Evolutionary conservation across 2,797 vertebrate species (phyloP), one percentile per base, ranked within the genome.

Genomic region (Telmatherina bonti): DNA sequence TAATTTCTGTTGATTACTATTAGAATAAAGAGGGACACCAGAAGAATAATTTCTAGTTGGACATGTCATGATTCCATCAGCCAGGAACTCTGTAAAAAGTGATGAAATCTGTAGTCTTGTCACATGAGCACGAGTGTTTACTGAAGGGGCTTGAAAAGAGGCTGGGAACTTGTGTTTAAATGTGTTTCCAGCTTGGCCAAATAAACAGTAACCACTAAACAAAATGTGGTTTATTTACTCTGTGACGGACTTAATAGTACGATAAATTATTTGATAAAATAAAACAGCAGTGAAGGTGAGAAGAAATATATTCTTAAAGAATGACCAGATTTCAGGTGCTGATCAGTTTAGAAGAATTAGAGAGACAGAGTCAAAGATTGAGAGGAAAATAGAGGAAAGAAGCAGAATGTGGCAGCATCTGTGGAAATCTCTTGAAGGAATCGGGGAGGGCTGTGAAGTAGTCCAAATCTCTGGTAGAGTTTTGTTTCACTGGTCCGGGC

Each of bases 401-500:
- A 79, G 70, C 18, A 86, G 86, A 92, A 90, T 89, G 88, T 91
- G 88, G 89, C 89, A 91, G 82, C 84, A 71, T 85, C 81, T 90
- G 85, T 92, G 87, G 91, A 90, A 89, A 92, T 86, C 76, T 82
- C 74, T 72, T 76, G 52, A 85, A 84, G 67, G 71, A 87, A 73
- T 79, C 67, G 81, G 84, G 84, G 80, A 76, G 76, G 1, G n/a
- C 77, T 61, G 76, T 70, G 70, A 80, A 83, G 70, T 70, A 72
- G 82, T 88, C 84, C 70, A 91, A 85, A 89, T 88, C 83, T 86
- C 82, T 92, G 85, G 84, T 88, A 89, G 89, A 89, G 86, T 85
- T 90, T 61, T 64, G 85, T 86, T 92, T 89, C 86, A 92, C 55
- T 79, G 62, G 79, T 85, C 72, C 76, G 56, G 69, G 79, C 86